phyloP scores from a whole-genome alignment of 2,888 invertebrate species.

The Physocephala rufipes region DNA sequence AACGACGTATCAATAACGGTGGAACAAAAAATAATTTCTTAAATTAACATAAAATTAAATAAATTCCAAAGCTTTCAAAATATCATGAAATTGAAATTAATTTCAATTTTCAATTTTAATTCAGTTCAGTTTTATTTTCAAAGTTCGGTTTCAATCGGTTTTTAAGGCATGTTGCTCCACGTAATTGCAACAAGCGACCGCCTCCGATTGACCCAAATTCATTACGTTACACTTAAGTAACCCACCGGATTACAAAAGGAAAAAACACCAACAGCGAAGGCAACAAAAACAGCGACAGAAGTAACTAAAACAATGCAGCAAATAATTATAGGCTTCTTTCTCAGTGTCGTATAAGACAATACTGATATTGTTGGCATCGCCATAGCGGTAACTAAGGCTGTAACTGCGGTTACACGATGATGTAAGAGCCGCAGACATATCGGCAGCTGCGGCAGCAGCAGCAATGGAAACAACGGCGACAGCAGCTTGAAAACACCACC shows the following conservation, averaged over 20 bases:
- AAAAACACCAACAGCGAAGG: not conserved
- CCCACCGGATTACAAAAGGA: not conserved
- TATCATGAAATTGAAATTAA: too few relatives aligned
- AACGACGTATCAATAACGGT: too few relatives aligned
- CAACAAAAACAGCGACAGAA: too few relatives aligned
- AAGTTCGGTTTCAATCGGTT: not conserved
- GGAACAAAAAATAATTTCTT: too few relatives aligned
- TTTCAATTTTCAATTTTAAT: not conserved
- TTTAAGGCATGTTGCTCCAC: not conserved
- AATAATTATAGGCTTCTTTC: slow-evolving; percentile 24
- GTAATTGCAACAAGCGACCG: not conserved
- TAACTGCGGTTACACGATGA: not conserved
- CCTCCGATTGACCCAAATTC: slow-evolving; percentile 22
- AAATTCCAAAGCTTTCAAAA: too few relatives aligned
- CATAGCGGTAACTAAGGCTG: not conserved
- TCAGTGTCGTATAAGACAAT: not conserved
- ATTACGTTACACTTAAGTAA: not conserved
- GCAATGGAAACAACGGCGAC: not conserved
- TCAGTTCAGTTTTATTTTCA: not conserved
- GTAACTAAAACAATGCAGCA: slow-evolving; percentile 17
- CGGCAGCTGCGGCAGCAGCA: slow-evolving; percentile 9
- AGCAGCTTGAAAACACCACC: not conserved
- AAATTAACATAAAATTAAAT: too few relatives aligned
- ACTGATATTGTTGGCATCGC: not conserved
- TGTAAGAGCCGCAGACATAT: not conserved